Base-by-base conservation (phyloP, 2,888 invertebrate species). In the Erebia palarica region DNA sequence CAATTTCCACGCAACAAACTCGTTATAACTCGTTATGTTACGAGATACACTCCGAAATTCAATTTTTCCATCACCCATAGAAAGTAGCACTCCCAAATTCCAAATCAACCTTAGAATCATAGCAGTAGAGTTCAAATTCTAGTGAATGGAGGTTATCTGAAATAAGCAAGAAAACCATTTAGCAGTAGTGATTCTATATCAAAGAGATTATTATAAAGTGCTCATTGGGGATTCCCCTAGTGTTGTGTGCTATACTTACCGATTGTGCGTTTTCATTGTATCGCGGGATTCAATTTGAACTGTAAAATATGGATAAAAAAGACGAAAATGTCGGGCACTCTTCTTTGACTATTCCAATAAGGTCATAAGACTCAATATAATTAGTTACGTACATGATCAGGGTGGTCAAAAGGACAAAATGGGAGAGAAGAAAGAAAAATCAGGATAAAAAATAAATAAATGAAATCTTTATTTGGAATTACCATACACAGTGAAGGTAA, bases 191-290 rank as follows among this genome's bases (percentile, higher is more conserved):
- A 74, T 78, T 81, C 82, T 86, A 88, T 91, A 90, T 88, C 86
- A 88, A 86, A 87, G 84, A 82, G 83, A 79, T 82, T 85, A 83
- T 90, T 91, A 91, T 91, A 91, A 92, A 91, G 90, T 88, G 88
- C 84, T 90, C 88, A 89, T 91, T 90, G 89, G 87, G 89, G 90
- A 90, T 91, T 89, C 89, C 84, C 80, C 84, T 87, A 84, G 87
- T 90, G 90, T 89, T 87, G 81, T 85, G 82, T 72, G 67, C 78
- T 78, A 16, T 3, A 8, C 79, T 72, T 71, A 76, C 69, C n/a
- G 27, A 36, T 67, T 61, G 60, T 59, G 66, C 42, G 74, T 72
- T 51, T 75, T 77, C 77, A 77, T 74, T 75, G 71, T 65, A 18
- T 9, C 8, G 8, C 36, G 36, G 36, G 36, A 16, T 51, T n/a